phyloP scores from a whole-genome alignment of 2,113 vertebrate species.

The Vulpes vulpes region DNA sequence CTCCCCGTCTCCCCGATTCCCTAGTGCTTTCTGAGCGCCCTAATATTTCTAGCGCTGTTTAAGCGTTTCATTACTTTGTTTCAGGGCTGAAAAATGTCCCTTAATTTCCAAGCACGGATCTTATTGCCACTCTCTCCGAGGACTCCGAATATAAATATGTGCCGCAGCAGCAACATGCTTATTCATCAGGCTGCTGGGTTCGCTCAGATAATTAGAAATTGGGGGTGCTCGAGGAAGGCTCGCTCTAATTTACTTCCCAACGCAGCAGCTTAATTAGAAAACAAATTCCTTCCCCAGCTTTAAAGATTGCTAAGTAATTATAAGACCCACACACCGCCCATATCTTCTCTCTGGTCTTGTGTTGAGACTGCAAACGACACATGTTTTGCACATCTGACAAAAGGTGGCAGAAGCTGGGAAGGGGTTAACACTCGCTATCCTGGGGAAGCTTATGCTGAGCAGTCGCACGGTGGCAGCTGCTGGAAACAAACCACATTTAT shows the following conservation, averaged over 20 bases:
- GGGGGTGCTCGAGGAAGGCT: conserved; percentile 63
- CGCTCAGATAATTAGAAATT: conserved; percentile 62
- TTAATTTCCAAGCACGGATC: conserved; percentile 69
- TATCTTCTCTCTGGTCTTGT: not conserved
- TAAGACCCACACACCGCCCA: not conserved
- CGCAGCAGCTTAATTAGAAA: conserved; percentile 77
- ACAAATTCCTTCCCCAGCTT: conserved; percentile 66
- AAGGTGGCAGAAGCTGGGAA: not conserved
- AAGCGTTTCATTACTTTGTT: conserved; percentile 49
- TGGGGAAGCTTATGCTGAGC: not conserved
- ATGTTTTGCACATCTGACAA: not conserved
- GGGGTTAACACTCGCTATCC: conserved; percentile 36
- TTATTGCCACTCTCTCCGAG: conserved; percentile 41
- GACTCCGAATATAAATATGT: not conserved
- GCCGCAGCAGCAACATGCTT: not conserved
- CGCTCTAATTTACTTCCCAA: conserved; percentile 68
- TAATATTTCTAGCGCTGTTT: conserved; percentile 15
- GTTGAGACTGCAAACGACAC: not conserved
- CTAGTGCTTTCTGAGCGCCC: not conserved
- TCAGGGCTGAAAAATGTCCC: conserved; percentile 72
- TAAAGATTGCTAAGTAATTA: conserved; percentile 71
- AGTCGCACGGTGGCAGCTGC: not conserved
- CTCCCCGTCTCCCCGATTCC: accelerated
- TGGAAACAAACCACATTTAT: not conserved
- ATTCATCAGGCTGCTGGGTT: conserved; percentile 24